Evolutionary conservation across 2,888 invertebrate species (phyloP), one percentile per base, ranked within the genome.

Genomic region (Pachymerium ferrugineum): DNA sequence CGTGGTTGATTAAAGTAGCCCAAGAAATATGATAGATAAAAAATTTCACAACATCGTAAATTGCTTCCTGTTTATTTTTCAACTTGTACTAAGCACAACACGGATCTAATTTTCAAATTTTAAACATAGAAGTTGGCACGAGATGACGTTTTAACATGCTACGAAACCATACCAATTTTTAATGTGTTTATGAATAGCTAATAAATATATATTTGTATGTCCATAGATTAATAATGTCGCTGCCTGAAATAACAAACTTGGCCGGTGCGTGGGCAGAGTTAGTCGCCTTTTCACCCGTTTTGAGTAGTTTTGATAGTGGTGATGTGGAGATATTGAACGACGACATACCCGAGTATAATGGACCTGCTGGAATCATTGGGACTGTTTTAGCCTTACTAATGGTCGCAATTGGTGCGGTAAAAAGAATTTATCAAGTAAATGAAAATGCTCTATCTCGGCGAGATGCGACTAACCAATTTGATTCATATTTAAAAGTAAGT

Each of bases 191-290:
- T n/a, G n/a, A n/a, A n/a, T n/a, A n/a, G n/a, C n/a, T n/a, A n/a
- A n/a, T n/a, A n/a, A n/a, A n/a, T n/a, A n/a, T n/a, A n/a, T n/a
- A n/a, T n/a, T n/a, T n/a, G n/a, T n/a, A n/a, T n/a, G n/a, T n/a
- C n/a, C n/a, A n/a, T n/a, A 28, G 62, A 8, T 12, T 8, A n/a
- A 6, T 28, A 62, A 62, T 62, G 62, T 29, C 28, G 6, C 35
- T 73, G 14, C 73, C 73, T 6, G 19, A 73, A 19, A 68, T 73
- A 10, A 8, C 25, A 14, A n/a, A 35, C 8, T 1, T 73, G 8
- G 73, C 73, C n/a, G 73, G 67, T 33, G 73, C 73, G 29, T 73
- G 73, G 73, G 73, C 73, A 22, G 31, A 73, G 25, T 19, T 73
- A 14, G 73, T 73, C 12, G 73, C 73, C 0, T 35, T 73, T 14